Base-by-base conservation (phyloP, 1,140 invertebrate species). In the Anastrepha obliqua region DNA sequence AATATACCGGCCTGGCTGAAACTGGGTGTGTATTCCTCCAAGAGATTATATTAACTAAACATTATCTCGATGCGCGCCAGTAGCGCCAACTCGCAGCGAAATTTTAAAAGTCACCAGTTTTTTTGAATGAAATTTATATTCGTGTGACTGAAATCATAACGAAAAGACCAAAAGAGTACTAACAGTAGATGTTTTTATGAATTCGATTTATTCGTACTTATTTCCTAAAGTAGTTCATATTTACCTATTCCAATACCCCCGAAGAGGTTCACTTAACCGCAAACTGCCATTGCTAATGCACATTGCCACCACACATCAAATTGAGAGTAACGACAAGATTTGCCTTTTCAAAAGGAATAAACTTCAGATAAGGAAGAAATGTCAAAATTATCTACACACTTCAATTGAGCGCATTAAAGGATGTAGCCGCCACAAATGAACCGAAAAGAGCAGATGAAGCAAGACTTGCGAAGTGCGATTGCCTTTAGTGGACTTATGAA, bases 321-420 rank as follows among this genome's bases (percentile, higher is more conserved):
- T 42, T 58, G 58, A 86, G 58, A 64, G 85, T 7, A 87, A 55
- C 42, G 44, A 55, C 47, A 65, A 87, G 47, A 87, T 65, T 87
- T 67, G 60, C 42, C 39, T 65, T 65, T 87, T 67, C 60, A 87
- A 87, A 51, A 87, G 42, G 60, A 87, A 87, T 87, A 87, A 65
- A 67, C 47, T 87, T 64, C 86, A 64, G 86, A 87, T 87, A 87
- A 87, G 64, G 47, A 65, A 39, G 51, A 67, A 87, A 87, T 87
- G 86, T 87, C 86, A 87, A 87, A 87, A 87, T 87, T 87, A 87
- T 87, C 86, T 87, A 87, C 60, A 87, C 59, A 64, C 86, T 87
- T 87, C 42, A 87, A 87, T 87, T 87, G 86, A 87, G 86, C 62
- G 86, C 86, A 67, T 81, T 81, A 81, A 81, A 81, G 74, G 74